These are phyloP conservation scores for Salpingus planirostris DNA, from an alignment of 2,888 invertebrate genomes.

Conservation along the genomic window DNA sequence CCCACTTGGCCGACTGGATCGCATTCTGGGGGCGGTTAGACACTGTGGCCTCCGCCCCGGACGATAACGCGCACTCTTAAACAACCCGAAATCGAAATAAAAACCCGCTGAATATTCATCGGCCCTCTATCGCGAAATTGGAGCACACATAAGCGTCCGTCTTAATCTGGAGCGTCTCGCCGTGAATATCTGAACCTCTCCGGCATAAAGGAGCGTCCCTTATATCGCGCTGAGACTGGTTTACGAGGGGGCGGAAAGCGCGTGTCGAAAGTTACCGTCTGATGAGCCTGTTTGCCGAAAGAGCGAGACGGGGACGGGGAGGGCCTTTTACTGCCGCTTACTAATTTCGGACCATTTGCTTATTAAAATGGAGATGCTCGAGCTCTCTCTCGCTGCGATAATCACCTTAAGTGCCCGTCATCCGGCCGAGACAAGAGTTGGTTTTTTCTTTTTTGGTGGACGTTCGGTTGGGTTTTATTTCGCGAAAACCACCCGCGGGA, in stretches of 20 bases:
- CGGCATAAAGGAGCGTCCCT: slow-evolving; percentile 24
- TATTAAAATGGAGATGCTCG: slow-evolving; percentile 28
- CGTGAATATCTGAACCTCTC: slow-evolving; percentile 37
- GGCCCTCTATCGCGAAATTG: neutral
- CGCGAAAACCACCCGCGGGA: too few relatives aligned
- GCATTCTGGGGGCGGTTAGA: slow-evolving; percentile 37
- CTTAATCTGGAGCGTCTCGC: slow-evolving; percentile 39
- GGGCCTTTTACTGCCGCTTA: slow-evolving; percentile 26
- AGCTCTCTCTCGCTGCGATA: slow-evolving; percentile 7
- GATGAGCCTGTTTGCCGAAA: slow-evolving; percentile 24
- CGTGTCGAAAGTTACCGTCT: slow-evolving; percentile 13
- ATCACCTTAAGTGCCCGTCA: slow-evolving; percentile 8
- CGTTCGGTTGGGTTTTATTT: too few relatives aligned
- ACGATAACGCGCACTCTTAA: slow-evolving; percentile 35
- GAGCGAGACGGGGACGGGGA: too few relatives aligned
- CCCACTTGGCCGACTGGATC: slow-evolving; percentile 22
- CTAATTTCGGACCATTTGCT: slow-evolving; percentile 31
- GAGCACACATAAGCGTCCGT: slow-evolving; percentile 26
- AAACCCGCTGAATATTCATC: slow-evolving; percentile 12
- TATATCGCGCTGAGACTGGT: slow-evolving; percentile 20
- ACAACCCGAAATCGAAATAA: slow-evolving; percentile 16
- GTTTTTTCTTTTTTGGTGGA: too few relatives aligned
- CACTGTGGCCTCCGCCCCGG: slow-evolving; percentile 39
- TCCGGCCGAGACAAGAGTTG: too few relatives aligned
- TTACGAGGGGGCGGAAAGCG: slow-evolving; percentile 5